Conservation (phyloP, 2,888 invertebrate species). For the Teleogryllus oceanicus region DNA sequence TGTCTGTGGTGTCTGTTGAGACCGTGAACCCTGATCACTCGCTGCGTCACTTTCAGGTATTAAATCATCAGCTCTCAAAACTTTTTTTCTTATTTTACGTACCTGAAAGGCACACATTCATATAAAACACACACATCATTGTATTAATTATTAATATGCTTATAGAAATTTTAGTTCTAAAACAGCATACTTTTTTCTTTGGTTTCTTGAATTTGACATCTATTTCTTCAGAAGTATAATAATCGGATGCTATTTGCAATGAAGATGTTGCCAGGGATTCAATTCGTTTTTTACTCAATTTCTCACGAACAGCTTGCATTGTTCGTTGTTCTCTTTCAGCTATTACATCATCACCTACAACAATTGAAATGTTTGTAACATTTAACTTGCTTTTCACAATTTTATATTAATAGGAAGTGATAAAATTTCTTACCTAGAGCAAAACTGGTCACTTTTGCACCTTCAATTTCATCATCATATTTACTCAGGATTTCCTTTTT, state of each 20-base stretch:
- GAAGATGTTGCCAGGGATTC: constrained; percentile 70
- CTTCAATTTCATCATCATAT: constrained; percentile 91
- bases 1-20: not conserved
- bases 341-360: constrained; percentile 43
- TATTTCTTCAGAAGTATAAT: constrained; percentile 79
- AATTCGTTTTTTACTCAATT: constrained; percentile 62
- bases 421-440: constrained; percentile 64
- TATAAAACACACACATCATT: not conserved
- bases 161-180: not conserved
- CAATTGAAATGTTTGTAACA: not conserved
- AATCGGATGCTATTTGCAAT: constrained; percentile 78
- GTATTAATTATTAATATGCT: not conserved
- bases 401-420: constrained; percentile 39
- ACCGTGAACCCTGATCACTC: constrained; percentile 39
- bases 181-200: constrained; percentile 61
- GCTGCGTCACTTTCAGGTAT: constrained; percentile 46
- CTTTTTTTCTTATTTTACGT: constrained; percentile 61
- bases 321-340: constrained; percentile 35
- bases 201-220: constrained; percentile 82
- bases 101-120: constrained; percentile 42
- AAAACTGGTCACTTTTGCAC: constrained; percentile 67
- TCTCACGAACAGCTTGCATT: constrained; percentile 50
- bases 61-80: constrained; percentile 70
- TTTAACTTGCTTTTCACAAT: not conserved
- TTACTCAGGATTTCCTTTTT: constrained; percentile 73